Evolutionary conservation across 2,888 invertebrate genomes (phyloP).

Genomic region (Gonocerus acuteangulatus): DNA sequence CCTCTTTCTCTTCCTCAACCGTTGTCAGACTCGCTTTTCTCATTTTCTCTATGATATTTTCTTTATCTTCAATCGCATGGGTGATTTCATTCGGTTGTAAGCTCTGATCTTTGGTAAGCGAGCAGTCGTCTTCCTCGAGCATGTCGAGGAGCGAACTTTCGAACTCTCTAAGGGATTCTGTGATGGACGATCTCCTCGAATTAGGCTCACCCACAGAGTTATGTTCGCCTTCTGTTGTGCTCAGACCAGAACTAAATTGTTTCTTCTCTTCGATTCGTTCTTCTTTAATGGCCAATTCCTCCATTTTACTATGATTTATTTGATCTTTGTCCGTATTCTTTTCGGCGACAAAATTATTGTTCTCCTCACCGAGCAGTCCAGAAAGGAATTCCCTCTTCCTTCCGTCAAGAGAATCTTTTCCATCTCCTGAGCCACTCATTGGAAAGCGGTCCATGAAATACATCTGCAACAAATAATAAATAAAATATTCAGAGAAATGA

Average conservation of each 20-base stretch:
- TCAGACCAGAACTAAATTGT: too few relatives aligned
- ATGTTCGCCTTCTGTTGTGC: too few relatives aligned
- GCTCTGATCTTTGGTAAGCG: not conserved
- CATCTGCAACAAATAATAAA: conserved; percentile 2
- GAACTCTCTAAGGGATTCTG: conserved; percentile 31
- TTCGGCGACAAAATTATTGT: not conserved
- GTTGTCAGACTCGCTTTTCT: not conserved
- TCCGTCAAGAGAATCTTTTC: not conserved
- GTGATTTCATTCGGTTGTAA: too few relatives aligned
- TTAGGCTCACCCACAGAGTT: too few relatives aligned
- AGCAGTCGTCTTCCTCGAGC: conserved; percentile 18
- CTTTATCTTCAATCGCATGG: not conserved
- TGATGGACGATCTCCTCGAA: conserved; percentile 33
- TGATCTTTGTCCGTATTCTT: not conserved
- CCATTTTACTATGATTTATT: too few relatives aligned
- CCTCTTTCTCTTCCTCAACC: not conserved
- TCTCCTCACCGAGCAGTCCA: conserved; percentile 8
- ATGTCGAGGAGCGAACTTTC: conserved; percentile 32
- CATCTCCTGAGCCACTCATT: not conserved
- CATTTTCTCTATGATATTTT: not conserved
- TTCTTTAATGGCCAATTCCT: too few relatives aligned
- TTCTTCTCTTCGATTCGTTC: too few relatives aligned
- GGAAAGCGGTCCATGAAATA: conserved; percentile 6
- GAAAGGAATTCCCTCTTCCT: conserved; percentile 15
- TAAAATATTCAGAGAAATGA: not conserved